These are phyloP conservation scores for Neofelis nebulosa DNA, from an alignment of 2,113 vertebrate species.

Conservation along the genomic window DNA sequence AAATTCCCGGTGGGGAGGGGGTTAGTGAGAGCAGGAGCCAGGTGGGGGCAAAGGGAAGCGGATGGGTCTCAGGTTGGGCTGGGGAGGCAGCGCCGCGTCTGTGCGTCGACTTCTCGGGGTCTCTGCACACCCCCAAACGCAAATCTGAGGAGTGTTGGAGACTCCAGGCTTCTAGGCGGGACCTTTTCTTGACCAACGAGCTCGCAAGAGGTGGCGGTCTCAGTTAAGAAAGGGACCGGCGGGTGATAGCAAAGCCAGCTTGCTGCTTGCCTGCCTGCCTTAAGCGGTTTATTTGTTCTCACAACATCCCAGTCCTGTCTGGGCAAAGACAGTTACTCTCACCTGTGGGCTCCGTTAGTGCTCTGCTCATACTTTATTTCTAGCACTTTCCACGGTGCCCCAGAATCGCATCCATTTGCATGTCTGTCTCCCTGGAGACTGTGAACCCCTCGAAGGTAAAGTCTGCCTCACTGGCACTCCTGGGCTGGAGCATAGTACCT, in stretches of 20 bases:
- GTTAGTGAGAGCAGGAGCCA: too few species aligned
- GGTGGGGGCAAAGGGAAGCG: rapidly evolving
- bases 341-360: not conserved
- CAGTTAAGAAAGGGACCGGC: not conserved
- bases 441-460: not conserved
- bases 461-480: rapidly evolving
- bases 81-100: rapidly evolving
- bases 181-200: not conserved
- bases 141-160: not conserved
- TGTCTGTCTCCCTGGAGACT: not conserved
- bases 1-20: rapidly evolving
- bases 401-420: not conserved
- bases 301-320: rapidly evolving
- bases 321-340: not conserved
- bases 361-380: not conserved
- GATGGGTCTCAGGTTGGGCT: rapidly evolving
- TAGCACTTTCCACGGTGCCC: not conserved
- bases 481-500: not conserved
- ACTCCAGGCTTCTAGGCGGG: not conserved
- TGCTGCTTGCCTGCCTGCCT: not conserved
- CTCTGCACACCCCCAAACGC: too few species aligned
- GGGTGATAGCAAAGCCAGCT: too few species aligned
- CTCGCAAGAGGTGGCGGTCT: rapidly evolving
- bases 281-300: not conserved
- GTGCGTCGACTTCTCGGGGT: too few species aligned